Conservation (phyloP, 2,888 invertebrate species). For the Tridacna crocea region DNA sequence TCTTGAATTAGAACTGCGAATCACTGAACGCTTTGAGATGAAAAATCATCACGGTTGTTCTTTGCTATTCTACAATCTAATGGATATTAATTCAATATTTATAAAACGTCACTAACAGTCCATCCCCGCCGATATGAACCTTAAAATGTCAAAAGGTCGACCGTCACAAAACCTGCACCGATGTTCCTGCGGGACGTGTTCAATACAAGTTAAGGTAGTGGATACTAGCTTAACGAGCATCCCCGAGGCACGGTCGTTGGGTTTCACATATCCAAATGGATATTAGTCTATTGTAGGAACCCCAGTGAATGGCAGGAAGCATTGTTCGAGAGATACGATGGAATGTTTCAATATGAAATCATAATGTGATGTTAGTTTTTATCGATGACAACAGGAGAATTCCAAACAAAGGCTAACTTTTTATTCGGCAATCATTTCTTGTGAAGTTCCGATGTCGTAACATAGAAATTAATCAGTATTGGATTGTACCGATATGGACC, state of each 20-base stretch:
- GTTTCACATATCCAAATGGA: conserved; percentile 19
- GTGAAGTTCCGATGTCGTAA: neutral
- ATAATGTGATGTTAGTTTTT: conserved; percentile 26
- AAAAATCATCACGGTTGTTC: neutral
- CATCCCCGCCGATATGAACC: neutral
- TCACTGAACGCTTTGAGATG: neutral
- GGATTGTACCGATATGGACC: neutral
- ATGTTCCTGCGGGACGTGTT: conserved; percentile 14
- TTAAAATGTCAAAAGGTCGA: conserved; percentile 52
- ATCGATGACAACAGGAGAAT: conserved; percentile 43
- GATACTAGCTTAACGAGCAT: conserved; percentile 1
- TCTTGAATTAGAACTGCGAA: neutral
- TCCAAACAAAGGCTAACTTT: conserved; percentile 16
- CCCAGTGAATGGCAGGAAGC: neutral
- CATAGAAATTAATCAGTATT: neutral
- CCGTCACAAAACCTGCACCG: conserved; percentile 25
- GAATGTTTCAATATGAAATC: conserved; percentile 17
- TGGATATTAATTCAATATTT: conserved; percentile 37
- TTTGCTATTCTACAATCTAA: neutral
- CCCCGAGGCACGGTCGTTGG: neutral
- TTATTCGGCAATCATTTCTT: neutral
- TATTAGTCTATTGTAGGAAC: conserved; percentile 20
- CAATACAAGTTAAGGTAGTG: conserved; percentile 7
- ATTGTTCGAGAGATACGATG: conserved; percentile 17
- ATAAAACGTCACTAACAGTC: conserved; percentile 17